These are phyloP conservation scores for Lagodon rhomboides DNA, from an alignment of 2,797 vertebrate species.

Conservation along the genomic window DNA sequence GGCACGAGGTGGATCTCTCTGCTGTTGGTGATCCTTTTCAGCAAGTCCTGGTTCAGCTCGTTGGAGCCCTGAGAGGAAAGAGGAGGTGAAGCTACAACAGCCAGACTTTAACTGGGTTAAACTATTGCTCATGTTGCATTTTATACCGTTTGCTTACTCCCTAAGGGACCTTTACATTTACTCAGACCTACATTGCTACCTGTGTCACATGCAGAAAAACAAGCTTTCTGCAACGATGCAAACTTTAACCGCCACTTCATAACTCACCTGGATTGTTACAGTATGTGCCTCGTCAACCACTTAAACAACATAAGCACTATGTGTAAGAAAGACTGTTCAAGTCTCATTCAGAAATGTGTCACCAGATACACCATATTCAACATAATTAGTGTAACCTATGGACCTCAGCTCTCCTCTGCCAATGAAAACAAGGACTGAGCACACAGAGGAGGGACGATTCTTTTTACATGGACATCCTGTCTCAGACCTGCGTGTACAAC, in stretches of 20 bases:
- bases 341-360: not conserved
- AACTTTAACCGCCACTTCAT: not conserved
- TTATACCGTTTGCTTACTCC: not conserved
- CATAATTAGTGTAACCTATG: not conserved
- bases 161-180: not conserved
- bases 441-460: not conserved
- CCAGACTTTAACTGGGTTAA: not conserved
- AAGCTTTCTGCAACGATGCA: not conserved
- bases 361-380: not conserved
- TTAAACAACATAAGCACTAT: not conserved
- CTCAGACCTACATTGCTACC: not conserved
- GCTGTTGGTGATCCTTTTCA: slow-evolving; percentile 89
- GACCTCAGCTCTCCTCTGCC: not conserved
- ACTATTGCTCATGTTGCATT: not conserved
- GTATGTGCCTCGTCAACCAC: not conserved
- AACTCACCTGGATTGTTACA: not conserved
- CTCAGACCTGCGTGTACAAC: not conserved
- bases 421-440: not conserved
- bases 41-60: slow-evolving; percentile 89
- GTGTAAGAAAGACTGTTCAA: not conserved
- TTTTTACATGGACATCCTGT: not conserved
- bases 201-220: not conserved
- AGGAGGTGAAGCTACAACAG: not conserved
- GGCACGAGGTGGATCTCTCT: slow-evolving; percentile 95
- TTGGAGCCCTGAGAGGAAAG: slow-evolving; percentile 88